Percentiles rank a stretch among this genome's conserved stretches.
Evolutionary conservation across 2,113 vertebrate species (phyloP).

Genomic region (Melanotaenia duboulayi): DNA sequence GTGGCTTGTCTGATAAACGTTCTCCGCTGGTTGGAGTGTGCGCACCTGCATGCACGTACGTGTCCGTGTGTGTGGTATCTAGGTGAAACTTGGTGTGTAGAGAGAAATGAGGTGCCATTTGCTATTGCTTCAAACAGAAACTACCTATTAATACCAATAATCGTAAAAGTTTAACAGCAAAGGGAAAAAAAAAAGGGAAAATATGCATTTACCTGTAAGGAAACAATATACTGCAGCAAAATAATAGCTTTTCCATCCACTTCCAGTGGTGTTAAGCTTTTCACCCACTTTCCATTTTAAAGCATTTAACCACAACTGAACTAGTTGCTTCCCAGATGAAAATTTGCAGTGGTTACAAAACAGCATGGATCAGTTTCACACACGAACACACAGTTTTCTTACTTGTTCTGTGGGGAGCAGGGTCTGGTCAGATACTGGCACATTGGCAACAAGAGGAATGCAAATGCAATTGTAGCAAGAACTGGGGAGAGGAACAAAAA

Average conservation of each 20-base stretch:
- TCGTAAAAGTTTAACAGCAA: background rate
- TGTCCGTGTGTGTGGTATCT: too few species aligned
- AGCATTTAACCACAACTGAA: background rate
- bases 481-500: conserved; percentile 81
- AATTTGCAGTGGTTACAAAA: background rate
- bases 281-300: background rate
- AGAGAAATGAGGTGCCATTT: too few species aligned
- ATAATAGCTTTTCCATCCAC: background rate
- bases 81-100: too few species aligned
- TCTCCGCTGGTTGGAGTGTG: too few species aligned
- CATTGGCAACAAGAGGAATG: conserved; percentile 99
- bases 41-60: too few species aligned
- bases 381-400: conserved; percentile 68
- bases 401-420: conserved; percentile 99
- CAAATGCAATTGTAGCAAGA: conserved; percentile 98
- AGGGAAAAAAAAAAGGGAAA: too few species aligned
- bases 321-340: background rate
- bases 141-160: background rate
- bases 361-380: background rate
- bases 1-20: too few species aligned
- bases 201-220: too few species aligned
- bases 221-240: too few species aligned
- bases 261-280: background rate
- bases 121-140: background rate
- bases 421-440: conserved; percentile 99